phyloP scores from a whole-genome alignment of 2,113 vertebrate species.

The Anarhynchus alexandrinus region DNA sequence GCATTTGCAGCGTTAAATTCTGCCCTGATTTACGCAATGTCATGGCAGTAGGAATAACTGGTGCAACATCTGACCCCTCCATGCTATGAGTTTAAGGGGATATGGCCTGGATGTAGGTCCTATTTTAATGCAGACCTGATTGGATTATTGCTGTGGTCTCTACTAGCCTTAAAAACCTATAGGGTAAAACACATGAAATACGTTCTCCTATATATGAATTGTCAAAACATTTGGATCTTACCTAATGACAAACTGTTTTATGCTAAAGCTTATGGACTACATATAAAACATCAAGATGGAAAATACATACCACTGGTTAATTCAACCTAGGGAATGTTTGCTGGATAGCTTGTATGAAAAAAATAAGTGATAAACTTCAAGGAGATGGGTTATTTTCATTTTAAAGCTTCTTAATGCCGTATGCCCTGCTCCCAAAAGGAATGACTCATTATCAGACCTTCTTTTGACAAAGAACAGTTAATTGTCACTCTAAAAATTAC shows the following conservation, averaged over 20 bases:
- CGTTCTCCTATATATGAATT: neutral
- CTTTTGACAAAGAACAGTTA: constrained; percentile 38
- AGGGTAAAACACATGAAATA: neutral
- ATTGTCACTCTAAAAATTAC: constrained; percentile 47
- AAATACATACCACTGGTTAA: neutral
- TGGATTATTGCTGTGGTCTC: neutral
- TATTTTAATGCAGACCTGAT: neutral
- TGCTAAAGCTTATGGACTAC: neutral
- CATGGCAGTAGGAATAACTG: neutral
- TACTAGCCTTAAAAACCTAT: neutral
- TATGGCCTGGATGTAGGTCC: neutral
- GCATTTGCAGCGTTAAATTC: neutral
- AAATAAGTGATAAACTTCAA: neutral
- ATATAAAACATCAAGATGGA: neutral
- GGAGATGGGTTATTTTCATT: neutral
- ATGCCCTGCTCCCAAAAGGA: neutral
- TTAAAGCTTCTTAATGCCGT: neutral
- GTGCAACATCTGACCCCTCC: neutral
- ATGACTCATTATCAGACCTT: constrained; percentile 44
- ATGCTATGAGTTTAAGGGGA: neutral
- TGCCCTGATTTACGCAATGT: neutral
- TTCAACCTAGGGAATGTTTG: neutral
- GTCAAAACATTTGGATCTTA: neutral
- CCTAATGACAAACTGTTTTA: neutral
- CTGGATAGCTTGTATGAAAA: neutral